phyloP scores from a whole-genome alignment of 2,113 vertebrate genomes.

The Pitta sordida region DNA sequence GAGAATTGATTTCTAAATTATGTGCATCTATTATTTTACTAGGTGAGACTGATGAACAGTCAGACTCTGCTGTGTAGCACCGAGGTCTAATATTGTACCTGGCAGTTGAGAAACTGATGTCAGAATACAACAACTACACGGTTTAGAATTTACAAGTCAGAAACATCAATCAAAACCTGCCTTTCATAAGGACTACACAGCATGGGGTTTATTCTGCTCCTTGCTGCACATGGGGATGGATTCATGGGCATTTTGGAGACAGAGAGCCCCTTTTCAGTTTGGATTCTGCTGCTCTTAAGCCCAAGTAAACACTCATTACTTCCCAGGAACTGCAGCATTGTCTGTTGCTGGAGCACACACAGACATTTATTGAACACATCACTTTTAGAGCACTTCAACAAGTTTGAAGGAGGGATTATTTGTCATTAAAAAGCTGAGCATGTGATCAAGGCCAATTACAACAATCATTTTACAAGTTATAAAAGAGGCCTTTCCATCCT shows the following conservation, averaged over 20 bases:
- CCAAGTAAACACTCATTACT: not conserved
- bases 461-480: slow-evolving; percentile 13
- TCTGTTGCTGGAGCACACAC: not conserved
- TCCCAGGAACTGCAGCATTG: not conserved
- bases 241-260: not conserved
- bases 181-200: not conserved
- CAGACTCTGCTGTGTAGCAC: rapidly evolving
- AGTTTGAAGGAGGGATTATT: slow-evolving; percentile 23
- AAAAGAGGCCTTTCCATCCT: slow-evolving; percentile 23
- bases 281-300: not conserved
- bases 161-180: not conserved
- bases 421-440: slow-evolving; percentile 35
- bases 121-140: not conserved
- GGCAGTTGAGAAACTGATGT: not conserved
- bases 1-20: not conserved
- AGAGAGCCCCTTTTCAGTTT: not conserved
- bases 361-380: not conserved
- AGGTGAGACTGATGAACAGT: not conserved
- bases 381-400: slow-evolving; percentile 34
- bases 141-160: not conserved
- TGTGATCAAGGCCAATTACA: slow-evolving; percentile 10
- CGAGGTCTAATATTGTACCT: not conserved
- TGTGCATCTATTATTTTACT: not conserved
- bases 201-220: not conserved
- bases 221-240: not conserved